Evolutionary conservation across 2,797 vertebrate genomes (phyloP), one percentile per base, ranked within the genome.

Genomic region (Vipera latastei): DNA sequence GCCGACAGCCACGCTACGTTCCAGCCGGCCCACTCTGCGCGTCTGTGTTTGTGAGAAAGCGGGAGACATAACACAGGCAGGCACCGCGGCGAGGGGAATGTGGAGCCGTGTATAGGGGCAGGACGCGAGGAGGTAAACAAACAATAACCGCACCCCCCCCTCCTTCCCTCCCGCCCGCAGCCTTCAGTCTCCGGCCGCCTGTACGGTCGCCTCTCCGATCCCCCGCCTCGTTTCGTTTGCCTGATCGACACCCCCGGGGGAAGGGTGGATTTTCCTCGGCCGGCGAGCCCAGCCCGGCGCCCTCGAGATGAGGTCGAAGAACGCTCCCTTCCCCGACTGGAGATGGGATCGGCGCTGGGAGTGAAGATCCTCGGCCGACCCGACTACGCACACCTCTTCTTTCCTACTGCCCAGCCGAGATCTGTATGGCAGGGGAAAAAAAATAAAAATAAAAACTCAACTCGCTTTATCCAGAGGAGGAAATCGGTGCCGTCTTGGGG

Each of bases 41-140:
- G 63, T 38, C 5, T 61, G 44, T 86, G 59, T 53, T 5, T 83
- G 88, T 61, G 88, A 11, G 78, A 53, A 73, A 69, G 83, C 5
- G 48, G 63, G 85, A 90, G 89, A 13, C n/a, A 38, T 25, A 48
- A 48, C 91, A 20, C 91, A 55, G 20, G 26, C 89, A 63, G 32
- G 78, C 88, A 8, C n/a, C 25, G 4, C 91, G 78, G 89, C 12
- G 4, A 59, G 92, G 18, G 32, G 20, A 53, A 90, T 11, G 25
- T 13, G 51, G 89, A 88, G 61, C 92, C 92, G 2, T 38, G 51
- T 86, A 20, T 86, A 20, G 90, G 85, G 92, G 86, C 48, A 22
- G 65, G 56, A 16, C 65, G 86, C 86, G 56, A 55, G 51, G 90
- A 93, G 92, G 90, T 93, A 93, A 93, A 93, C 92, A 93, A 93